Percentiles rank a stretch among this genome's conserved stretches.
phyloP scores from a whole-genome alignment of 2,797 vertebrate species.

The Limnodromus scolopaceus region DNA sequence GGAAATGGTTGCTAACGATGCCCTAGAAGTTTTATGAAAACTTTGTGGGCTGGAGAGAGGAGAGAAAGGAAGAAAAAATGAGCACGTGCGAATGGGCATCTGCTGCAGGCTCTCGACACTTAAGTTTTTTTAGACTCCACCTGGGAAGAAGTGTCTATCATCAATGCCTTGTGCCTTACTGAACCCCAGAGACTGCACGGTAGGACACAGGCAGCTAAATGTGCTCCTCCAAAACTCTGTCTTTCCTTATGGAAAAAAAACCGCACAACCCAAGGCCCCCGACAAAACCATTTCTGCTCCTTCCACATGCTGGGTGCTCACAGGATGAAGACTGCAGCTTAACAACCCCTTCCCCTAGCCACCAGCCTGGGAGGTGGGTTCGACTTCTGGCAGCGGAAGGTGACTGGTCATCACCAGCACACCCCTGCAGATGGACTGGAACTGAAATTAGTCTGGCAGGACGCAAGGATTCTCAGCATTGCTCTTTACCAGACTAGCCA shows the following conservation, averaged over 20 bases:
- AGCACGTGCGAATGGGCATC: accelerated
- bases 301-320: neutral
- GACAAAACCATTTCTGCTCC: neutral
- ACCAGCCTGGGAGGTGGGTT: neutral
- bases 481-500: neutral
- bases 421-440: accelerated
- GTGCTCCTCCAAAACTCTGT: neutral
- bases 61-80: neutral
- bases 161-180: neutral
- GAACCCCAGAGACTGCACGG: neutral
- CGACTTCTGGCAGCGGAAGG: neutral
- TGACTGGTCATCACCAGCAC: accelerated
- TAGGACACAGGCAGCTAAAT: neutral
- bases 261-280: accelerated
- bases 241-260: neutral
- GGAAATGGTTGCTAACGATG: neutral
- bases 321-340: neutral
- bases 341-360: neutral
- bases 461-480: neutral
- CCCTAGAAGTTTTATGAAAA: neutral
- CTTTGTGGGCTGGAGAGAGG: neutral
- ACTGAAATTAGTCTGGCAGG: neutral
- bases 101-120: neutral
- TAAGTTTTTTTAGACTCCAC: neutral
- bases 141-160: accelerated